Evolutionary conservation across 2,113 vertebrate genomes (phyloP).

Genomic region (Bubo bubo): DNA sequence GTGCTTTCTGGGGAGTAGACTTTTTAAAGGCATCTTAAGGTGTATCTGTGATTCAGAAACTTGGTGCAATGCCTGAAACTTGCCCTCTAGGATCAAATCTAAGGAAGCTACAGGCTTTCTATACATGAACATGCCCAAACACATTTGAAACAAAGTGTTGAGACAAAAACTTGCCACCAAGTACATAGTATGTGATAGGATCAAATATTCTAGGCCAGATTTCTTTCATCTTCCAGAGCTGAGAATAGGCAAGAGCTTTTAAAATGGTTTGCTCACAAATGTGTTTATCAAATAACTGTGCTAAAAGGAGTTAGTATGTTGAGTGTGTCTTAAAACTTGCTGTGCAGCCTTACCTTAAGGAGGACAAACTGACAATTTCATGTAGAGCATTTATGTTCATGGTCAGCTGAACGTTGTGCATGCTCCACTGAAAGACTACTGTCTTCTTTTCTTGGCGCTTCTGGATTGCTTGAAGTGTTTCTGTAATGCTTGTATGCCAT

Average conservation of each 20-base stretch:
- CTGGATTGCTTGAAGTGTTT: neutral
- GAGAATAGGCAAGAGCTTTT: neutral
- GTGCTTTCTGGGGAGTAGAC: neutral
- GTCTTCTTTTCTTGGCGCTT: neutral
- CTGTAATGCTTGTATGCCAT: neutral
- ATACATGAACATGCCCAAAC: neutral
- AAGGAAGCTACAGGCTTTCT: neutral
- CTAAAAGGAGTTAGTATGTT: neutral
- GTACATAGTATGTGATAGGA: fast-evolving
- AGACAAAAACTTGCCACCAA: neutral
- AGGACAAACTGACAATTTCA: neutral
- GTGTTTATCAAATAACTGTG: neutral
- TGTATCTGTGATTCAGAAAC: neutral
- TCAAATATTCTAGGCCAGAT: neutral
- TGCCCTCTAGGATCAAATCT: neutral
- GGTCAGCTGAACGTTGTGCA: neutral
- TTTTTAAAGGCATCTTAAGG: neutral
- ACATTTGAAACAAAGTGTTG: neutral
- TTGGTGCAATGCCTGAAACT: neutral
- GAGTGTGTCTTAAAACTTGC: neutral
- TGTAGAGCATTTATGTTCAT: neutral
- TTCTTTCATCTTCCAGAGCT: neutral
- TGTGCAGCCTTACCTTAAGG: neutral
- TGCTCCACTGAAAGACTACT: neutral
- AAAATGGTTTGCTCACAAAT: neutral